Evolutionary conservation across 2,113 vertebrate species (phyloP).

Genomic region (Spea bombifrons): DNA sequence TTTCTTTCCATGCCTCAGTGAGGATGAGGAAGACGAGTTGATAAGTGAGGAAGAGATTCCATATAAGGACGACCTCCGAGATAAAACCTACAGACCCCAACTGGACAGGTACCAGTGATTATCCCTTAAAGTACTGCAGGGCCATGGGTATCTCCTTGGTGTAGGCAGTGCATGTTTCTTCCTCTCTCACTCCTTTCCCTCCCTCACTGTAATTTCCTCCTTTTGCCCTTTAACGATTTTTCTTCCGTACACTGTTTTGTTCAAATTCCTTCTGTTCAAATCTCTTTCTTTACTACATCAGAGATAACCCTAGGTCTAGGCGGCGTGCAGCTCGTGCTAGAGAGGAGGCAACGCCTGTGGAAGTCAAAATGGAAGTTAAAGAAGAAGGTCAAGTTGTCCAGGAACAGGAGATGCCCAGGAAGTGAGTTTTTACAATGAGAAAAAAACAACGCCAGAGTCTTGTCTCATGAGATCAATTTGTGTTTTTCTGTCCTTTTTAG

Average conservation of each 20-base stretch:
- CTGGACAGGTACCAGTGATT: slow-evolving; percentile 72
- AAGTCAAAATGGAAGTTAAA: slow-evolving; percentile 79
- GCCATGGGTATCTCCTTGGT: neutral
- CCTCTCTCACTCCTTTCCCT: neutral
- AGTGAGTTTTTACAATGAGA: slow-evolving; percentile 69
- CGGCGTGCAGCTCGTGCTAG: slow-evolving; percentile 51
- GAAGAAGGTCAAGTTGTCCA: slow-evolving; percentile 80
- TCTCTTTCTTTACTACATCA: neutral
- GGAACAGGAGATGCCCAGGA: slow-evolving; percentile 86
- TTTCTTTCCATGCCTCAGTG: neutral
- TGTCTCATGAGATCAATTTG: neutral
- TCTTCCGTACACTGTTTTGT: neutral
- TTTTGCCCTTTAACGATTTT: neutral
- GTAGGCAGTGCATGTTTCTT: neutral
- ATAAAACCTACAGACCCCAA: slow-evolving; percentile 78
- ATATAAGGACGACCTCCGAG: slow-evolving; percentile 81
- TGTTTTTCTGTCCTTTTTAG: slow-evolving; percentile 60
- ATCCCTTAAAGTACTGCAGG: neutral
- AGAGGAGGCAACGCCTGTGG: slow-evolving; percentile 77
- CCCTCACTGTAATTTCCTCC: neutral
- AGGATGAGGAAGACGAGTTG: slow-evolving; percentile 69
- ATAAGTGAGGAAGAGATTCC: slow-evolving; percentile 78
- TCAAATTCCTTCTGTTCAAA: neutral
- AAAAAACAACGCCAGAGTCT: neutral
- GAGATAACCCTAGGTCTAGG: slow-evolving; percentile 11